These are phyloP conservation scores for Metalampra italica DNA, from an alignment of 2,888 invertebrate species.

Conservation along the genomic window DNA sequence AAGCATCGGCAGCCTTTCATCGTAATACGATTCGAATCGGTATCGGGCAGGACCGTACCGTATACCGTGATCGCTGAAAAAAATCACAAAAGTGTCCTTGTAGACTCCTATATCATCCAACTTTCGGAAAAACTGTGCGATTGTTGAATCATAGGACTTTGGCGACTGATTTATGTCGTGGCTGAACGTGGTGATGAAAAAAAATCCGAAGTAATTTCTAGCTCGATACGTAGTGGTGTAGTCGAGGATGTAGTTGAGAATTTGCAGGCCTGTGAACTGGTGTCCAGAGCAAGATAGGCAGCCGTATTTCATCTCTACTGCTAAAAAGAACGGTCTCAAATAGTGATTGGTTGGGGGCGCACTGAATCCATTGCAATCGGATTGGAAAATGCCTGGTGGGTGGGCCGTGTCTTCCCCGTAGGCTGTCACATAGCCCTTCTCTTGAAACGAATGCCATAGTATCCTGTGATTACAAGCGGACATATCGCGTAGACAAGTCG, in stretches of 20 bases:
- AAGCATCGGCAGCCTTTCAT: slow-evolving; percentile 3
- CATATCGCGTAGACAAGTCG: not conserved
- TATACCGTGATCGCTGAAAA: not conserved
- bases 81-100: slow-evolving; percentile 1
- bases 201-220: not conserved
- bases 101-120: not conserved
- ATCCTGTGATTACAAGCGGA: not conserved
- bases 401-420: not conserved
- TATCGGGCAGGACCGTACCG: not conserved
- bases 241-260: not conserved
- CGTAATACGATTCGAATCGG: not conserved
- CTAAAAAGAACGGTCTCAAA: not conserved
- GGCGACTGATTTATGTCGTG: not conserved
- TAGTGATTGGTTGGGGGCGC: not conserved
- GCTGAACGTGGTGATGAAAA: not conserved
- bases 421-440: slow-evolving; percentile 2
- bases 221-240: not conserved
- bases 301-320: not conserved
- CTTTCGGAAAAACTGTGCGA: not conserved
- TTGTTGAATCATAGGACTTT: not conserved
- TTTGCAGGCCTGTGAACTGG: not conserved
- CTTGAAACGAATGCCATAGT: not conserved
- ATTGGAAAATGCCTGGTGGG: not conserved
- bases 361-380: not conserved
- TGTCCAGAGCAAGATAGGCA: not conserved